phyloP scores from a whole-genome alignment of 1,140 invertebrate species.

The Archegozetes longisetosus region DNA sequence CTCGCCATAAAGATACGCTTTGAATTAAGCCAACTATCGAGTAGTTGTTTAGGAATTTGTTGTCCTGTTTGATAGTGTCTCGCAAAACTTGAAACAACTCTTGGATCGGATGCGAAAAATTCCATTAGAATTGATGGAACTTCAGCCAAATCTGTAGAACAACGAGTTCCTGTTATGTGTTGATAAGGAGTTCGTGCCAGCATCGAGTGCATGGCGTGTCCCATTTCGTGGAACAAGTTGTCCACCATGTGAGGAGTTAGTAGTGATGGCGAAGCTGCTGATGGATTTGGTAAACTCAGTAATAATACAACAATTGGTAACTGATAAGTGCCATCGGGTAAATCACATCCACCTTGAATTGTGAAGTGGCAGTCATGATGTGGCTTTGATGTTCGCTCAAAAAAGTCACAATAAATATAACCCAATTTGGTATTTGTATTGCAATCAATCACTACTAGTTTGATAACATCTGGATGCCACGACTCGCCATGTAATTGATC shows the following conservation, averaged over 20 bases:
- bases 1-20: constrained; percentile 72
- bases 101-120: constrained; percentile 79
- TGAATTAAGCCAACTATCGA: constrained; percentile 57
- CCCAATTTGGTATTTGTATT: constrained; percentile 67
- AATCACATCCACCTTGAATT: constrained; percentile 71
- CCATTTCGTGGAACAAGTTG: constrained; percentile 98
- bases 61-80: constrained; percentile 78
- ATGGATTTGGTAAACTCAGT: constrained; percentile 60
- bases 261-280: constrained; percentile 47
- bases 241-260: constrained; percentile 69
- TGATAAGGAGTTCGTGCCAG: constrained; percentile 84
- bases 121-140: constrained; percentile 97
- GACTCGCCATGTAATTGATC: constrained; percentile 56
- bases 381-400: constrained; percentile 68
- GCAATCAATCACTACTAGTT: constrained; percentile 53
- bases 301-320: constrained; percentile 66
- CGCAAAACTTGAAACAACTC: constrained; percentile 69
- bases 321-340: constrained; percentile 45
- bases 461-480: constrained; percentile 74
- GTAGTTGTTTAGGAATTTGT: constrained; percentile 54
- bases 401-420: constrained; percentile 95
- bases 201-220: constrained; percentile 99
- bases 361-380: constrained; percentile 98
- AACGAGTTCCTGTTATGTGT: constrained; percentile 91
- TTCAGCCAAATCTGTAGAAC: constrained; percentile 94